These are phyloP conservation scores for Pocillopora damicornis DNA, from an alignment of 64 coral and sea anemone species.

Conservation along the genomic window DNA sequence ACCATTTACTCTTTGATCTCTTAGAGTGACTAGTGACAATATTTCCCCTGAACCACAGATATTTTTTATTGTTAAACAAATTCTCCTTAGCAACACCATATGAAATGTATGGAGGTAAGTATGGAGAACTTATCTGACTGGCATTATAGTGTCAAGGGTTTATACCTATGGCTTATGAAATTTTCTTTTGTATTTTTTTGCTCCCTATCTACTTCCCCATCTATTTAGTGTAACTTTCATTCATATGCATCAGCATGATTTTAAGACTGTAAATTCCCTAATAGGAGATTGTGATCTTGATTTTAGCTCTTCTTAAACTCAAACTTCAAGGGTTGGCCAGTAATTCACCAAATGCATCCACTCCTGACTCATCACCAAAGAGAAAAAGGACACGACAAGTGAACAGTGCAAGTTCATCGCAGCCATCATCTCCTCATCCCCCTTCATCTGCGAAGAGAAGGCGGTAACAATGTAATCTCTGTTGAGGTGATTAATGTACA, in stretches of 20 bases:
- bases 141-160: no score
- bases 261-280: background rate
- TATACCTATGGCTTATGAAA: background rate
- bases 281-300: constrained; percentile 25
- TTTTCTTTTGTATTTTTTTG: background rate
- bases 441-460: constrained; percentile 84
- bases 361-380: constrained; percentile 98
- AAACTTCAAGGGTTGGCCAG: constrained; percentile 88
- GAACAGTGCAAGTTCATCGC: constrained; percentile 93
- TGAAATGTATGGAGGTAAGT: no score
- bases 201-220: no score
- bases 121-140: no score
- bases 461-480: constrained; percentile 42
- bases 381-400: constrained; percentile 93
- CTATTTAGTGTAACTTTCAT: no score
- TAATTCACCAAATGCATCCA: constrained; percentile 75
- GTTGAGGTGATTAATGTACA: background rate
- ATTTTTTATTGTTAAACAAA: no score
- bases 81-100: no score
- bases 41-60: no score
- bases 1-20: no score
- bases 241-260: no score
- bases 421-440: constrained; percentile 93
- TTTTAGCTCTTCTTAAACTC: constrained; percentile 80
- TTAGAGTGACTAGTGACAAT: no score